Percentiles rank a stretch among this genome's conserved stretches.
Evolutionary conservation across 2,797 vertebrate species (phyloP).

Genomic region (Brachymystax lenok): DNA sequence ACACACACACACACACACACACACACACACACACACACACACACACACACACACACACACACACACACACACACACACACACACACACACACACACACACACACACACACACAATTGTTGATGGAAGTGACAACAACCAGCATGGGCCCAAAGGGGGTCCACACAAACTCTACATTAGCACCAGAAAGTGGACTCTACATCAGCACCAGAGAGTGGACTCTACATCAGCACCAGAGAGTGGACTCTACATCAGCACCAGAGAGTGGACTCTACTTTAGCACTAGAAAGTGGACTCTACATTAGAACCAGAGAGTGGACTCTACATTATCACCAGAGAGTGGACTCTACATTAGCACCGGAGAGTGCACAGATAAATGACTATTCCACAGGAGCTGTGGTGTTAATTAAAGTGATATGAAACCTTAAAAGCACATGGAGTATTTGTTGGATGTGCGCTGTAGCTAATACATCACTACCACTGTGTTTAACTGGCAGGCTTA

Average conservation of each 20-base stretch:
- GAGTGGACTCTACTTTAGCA: constrained; percentile 3
- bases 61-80: background rate
- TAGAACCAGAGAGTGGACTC: constrained; percentile 43
- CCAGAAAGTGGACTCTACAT: constrained; percentile 34
- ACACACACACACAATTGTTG: background rate
- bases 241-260: constrained; percentile 45
- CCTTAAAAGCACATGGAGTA: constrained; percentile 29
- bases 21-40: background rate
- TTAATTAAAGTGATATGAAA: constrained; percentile 54
- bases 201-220: constrained; percentile 42
- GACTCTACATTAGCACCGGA: constrained; percentile 50
- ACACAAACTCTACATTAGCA: constrained; percentile 21
- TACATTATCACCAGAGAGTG: constrained; percentile 38
- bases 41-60: background rate
- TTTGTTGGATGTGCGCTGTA: constrained; percentile 7
- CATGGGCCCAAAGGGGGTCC: constrained; percentile 39
- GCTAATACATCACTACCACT: background rate
- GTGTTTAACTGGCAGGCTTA: constrained; percentile 1
- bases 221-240: constrained; percentile 40
- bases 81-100: background rate
- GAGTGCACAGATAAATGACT: constrained; percentile 41
- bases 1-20: background rate
- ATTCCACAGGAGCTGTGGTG: constrained; percentile 39
- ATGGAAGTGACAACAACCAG: constrained; percentile 13
- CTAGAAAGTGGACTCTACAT: no score